Evolutionary conservation across 2,113 vertebrate species (phyloP).

Genomic region (Gracilinanus agilis): DNA sequence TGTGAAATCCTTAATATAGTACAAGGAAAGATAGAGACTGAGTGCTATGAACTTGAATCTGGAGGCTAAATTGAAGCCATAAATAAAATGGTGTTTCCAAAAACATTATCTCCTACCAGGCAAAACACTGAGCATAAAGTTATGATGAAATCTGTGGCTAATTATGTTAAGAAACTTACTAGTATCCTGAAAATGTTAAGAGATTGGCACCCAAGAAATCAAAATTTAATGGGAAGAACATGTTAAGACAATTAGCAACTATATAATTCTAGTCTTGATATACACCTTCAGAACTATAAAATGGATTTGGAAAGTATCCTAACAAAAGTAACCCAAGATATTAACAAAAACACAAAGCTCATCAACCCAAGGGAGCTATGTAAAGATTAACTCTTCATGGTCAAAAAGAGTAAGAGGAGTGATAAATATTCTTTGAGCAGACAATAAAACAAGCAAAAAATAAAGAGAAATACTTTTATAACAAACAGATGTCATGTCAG

Average conservation of each 20-base stretch:
- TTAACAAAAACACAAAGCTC: background rate
- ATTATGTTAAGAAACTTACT: background rate
- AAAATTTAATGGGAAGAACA: background rate
- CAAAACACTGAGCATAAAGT: background rate
- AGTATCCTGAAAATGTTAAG: no score
- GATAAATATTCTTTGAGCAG: background rate
- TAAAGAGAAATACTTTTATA: background rate
- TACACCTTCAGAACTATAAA: background rate
- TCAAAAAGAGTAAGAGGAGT: background rate
- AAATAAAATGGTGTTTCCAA: background rate
- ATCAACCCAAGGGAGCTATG: background rate
- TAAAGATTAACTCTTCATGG: background rate
- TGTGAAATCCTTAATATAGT: background rate
- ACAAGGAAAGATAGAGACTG: background rate
- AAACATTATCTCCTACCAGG: background rate
- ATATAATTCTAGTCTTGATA: background rate
- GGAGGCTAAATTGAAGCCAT: background rate
- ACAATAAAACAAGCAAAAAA: background rate
- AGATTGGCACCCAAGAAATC: background rate
- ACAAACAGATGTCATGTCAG: background rate
- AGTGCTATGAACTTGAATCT: background rate
- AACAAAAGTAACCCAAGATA: background rate
- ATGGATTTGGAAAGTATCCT: background rate
- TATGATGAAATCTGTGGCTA: background rate
- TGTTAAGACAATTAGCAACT: background rate